Base-by-base conservation (phyloP, 2,113 vertebrate genomes). In the Trochalopteron elliotii region DNA sequence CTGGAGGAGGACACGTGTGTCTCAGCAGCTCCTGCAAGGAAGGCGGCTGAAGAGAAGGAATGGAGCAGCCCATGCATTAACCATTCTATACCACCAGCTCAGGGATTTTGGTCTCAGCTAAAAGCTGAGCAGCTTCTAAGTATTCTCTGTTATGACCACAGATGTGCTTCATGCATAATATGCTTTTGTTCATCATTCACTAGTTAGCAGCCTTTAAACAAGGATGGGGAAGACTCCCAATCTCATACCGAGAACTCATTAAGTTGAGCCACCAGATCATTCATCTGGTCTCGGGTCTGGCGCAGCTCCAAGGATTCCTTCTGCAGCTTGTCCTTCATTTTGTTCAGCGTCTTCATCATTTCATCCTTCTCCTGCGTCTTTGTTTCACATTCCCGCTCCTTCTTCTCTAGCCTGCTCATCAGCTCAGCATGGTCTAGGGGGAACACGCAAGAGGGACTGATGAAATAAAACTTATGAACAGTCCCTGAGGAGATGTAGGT, bases 321-420 rank as follows among this genome's bases (percentile, higher is more conserved):
- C 97, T 99, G 99, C 52, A 99, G 98, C 83, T 99, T 99, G 97
- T 99, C 99, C 97, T 99, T 99, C 99, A 99, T 99, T 97, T 99
- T 99, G 96, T 99, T 99, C 93, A 99, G 96, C 1, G 99, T 99
- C 97, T 99, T 99, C 99, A 99, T 99, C 99, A 99, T 99, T 80
- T 99, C 99, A 15, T 99, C 99, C 87, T 99, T 99, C 95, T 99
- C 99, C 90, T 99, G 97, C 2, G 99, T 99, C 97, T 99, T 99
- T 20, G 98, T 99, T 37, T 99, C 99, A 35, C 99, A 99, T 95
- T 99, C 99, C 4, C 99, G 94, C 88, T 99, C 99, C 91, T 99
- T 99, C 97, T 98, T 98, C 96, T 99, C 99, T 74, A 99, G 97
- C 70, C 98, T 98, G 76, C 96, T 98, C 93, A 98, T 95, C 70